Evolutionary conservation across 2,113 vertebrate genomes (phyloP), one percentile per base, ranked within the genome.

Genomic region (Ceratotherium simum): DNA sequence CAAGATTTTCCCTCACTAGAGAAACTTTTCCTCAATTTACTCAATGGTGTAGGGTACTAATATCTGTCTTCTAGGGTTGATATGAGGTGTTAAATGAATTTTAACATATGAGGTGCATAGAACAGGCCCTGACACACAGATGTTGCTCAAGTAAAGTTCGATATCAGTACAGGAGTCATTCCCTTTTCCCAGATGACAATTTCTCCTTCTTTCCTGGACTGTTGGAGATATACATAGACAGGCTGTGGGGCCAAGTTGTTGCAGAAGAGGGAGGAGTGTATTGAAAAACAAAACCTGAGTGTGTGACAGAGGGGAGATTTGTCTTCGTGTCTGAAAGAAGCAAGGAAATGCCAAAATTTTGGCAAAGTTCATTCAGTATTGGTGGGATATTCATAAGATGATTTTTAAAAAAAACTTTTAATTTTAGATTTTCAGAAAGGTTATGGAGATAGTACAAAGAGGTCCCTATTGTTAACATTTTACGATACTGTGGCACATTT

Each of bases 61-160:
- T 29, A 21, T 20, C 62, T 84, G 21, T 64, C 36, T 79, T 29
- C 11, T 8, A 29, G 60, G 42, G 56, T 27, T n/a, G 64, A 14
- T 29, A 1, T 17, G 85, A 79, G n/a, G 56, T 16, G 64, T 13
- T 64, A 72, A 84, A 20, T 56, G 46, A 33, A 46, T 80, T 60
- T 36, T 10, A 54, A 54, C 42, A 10, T 4, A 29, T 2, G 46
- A 31, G 73, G 27, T 54, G 51, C 51, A 14, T 13, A 54, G 51
- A 54, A 54, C 13, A 54, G 51, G 51, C 51, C 51, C 51, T 54
- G 51, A 54, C 51, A 54, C 51, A 10, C n/a, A 33, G 29, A 23
- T 10, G n/a, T 31, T 25, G 8, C 42, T 29, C 12, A 20, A 2
- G 5, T 9, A 6, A 18, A 18, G 1, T 29, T 31, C 3, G 3